These are phyloP conservation scores for Diplazon laetatorius DNA, from an alignment of 2,888 invertebrate genomes.

Conservation along the genomic window DNA sequence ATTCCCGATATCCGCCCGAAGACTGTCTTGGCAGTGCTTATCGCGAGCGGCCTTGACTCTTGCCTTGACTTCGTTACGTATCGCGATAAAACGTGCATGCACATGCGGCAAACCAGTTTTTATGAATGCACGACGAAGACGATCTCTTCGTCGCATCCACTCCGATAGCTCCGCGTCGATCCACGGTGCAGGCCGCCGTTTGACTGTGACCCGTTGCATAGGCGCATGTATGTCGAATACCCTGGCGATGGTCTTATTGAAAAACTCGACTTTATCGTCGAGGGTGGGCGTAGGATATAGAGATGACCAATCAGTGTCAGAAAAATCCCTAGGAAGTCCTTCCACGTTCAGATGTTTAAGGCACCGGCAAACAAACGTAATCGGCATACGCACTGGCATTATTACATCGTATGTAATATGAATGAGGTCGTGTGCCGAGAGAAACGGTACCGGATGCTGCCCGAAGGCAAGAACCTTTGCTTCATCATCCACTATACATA, in stretches of 20 bases:
- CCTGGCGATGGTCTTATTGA: neutral
- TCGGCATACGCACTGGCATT: neutral
- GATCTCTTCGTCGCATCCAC: neutral
- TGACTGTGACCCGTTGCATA: neutral
- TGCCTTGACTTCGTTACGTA: neutral
- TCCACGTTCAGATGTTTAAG: neutral
- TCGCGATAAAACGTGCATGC: neutral
- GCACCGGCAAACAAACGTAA: neutral
- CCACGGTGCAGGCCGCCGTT: neutral
- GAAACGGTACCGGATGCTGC: neutral
- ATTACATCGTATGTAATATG: neutral
- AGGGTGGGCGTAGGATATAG: too few species aligned
- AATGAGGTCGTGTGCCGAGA: conserved; percentile 1
- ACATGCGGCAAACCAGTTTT: neutral
- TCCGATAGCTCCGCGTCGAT: neutral
- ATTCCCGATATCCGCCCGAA: neutral
- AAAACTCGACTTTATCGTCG: neutral
- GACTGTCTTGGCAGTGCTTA: neutral
- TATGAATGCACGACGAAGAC: neutral
- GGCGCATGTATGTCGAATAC: neutral
- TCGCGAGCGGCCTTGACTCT: neutral
- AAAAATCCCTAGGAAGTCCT: too few species aligned
- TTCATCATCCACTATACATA: neutral
- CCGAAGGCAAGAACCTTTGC: neutral
- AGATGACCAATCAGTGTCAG: too few species aligned